Evolutionary conservation across 2,797 vertebrate genomes (phyloP), one percentile per base, ranked within the genome.

Genomic region (Notolepis coatsorum): DNA sequence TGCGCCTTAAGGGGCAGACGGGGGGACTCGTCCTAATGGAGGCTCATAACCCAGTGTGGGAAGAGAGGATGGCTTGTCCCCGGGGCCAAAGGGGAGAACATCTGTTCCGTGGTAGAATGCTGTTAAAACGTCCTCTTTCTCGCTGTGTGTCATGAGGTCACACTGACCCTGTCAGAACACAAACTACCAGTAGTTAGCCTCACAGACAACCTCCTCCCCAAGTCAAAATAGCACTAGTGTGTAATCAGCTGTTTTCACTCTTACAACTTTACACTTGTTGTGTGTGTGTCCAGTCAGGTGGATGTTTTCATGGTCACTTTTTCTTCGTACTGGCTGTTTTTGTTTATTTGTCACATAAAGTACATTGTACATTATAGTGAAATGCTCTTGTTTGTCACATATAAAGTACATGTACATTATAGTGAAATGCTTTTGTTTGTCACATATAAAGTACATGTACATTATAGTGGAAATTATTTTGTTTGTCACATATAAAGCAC

Each of bases 61-160:
- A 75, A 69, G 53, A 27, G 5, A 0, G 7, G 25, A 42, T 33
- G 17, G 17, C 60, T 68, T 57, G 35, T 61, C 72, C 81, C 64
- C 5, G 52, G 53, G 81, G 84, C 67, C 58, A 71, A 61, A 81
- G 75, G 77, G 60, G 37, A 73, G 54, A 87, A 84, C 87, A 90
- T 92, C 87, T 91, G 89, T 80, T 91, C 72, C 52, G 42, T 60
- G n/a, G 68, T 47, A 37, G 62, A 73, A n/a, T n/a, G n/a, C n/a
- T n/a, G 65, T 82, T 79, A 76, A n/a, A 56, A 46, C 21, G 46
- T 77, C 62, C 58, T 72, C 65, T 15, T 28, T 31, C 35, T 54
- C 27, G 15, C 43, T 66, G 49, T 41, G 55, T 75, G 79, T 87
- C 81, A 79, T 2, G 57, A 71, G 89, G 84, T 90, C 89, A 90